Evolutionary conservation across 2,113 vertebrate species (phyloP).

Genomic region (Melanerpes aurifrons): DNA sequence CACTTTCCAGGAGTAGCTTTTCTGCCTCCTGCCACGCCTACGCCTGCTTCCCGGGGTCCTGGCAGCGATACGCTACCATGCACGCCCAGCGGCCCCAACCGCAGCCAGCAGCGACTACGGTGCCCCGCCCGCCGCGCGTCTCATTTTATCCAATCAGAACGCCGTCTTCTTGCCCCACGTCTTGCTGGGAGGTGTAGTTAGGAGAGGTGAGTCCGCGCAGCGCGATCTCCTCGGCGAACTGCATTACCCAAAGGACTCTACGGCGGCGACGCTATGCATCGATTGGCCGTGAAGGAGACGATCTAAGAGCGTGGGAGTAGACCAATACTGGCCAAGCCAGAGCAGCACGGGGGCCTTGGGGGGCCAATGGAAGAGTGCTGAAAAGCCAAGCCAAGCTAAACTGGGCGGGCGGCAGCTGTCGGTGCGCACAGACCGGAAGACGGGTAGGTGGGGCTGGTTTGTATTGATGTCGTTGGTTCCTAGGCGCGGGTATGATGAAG

Average conservation of each 20-base stretch:
- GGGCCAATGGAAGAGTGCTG: background rate
- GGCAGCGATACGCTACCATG: no score
- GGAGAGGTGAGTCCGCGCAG: rapidly evolving
- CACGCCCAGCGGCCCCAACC: no score
- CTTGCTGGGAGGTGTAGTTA: background rate
- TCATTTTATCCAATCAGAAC: background rate
- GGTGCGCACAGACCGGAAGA: background rate
- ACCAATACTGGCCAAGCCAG: background rate
- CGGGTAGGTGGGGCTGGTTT: rapidly evolving
- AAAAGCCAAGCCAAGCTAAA: rapidly evolving
- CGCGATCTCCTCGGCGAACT: rapidly evolving
- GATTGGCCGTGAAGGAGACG: rapidly evolving
- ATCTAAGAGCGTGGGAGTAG: rapidly evolving
- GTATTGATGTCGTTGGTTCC: rapidly evolving
- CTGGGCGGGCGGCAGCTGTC: background rate
- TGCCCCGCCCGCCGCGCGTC: no score
- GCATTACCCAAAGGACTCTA: background rate
- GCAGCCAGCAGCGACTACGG: no score
- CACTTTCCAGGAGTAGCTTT: rapidly evolving
- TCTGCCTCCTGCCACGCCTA: rapidly evolving
- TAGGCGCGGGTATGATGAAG: no score
- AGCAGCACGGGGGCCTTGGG: rapidly evolving
- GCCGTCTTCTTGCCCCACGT: rapidly evolving
- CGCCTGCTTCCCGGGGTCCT: rapidly evolving
- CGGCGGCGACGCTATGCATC: rapidly evolving